phyloP scores from a whole-genome alignment of 2,797 vertebrate species.

The Protonibea diacanthus region DNA sequence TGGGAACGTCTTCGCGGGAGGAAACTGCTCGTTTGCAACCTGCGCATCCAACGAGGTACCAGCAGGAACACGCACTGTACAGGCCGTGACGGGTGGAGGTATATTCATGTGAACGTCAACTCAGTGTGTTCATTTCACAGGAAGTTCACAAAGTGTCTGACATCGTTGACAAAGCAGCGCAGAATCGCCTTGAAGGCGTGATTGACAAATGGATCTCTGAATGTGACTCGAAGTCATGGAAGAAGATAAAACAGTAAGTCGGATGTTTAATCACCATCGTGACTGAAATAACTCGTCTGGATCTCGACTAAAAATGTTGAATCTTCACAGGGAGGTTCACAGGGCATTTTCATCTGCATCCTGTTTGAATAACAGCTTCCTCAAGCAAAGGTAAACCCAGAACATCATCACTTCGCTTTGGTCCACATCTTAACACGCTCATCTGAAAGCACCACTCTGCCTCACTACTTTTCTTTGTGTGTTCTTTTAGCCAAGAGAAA shows the following conservation, averaged over 20 bases:
- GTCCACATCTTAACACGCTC: too few species aligned
- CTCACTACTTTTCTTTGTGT: neutral
- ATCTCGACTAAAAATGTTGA: neutral
- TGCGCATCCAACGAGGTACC: slow-evolving; percentile 52
- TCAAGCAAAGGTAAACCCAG: slow-evolving; percentile 84
- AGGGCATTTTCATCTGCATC: slow-evolving; percentile 85
- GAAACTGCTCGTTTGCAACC: slow-evolving; percentile 74
- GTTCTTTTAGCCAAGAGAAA: slow-evolving; percentile 60
- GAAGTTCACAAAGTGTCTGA: neutral
- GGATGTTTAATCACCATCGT: too few species aligned
- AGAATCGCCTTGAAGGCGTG: slow-evolving; percentile 46
- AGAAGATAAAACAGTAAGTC: slow-evolving; percentile 66
- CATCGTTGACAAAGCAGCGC: neutral
- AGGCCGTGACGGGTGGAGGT: neutral
- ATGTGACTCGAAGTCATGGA: slow-evolving; percentile 49
- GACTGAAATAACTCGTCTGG: too few species aligned
- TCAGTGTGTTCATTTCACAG: slow-evolving; percentile 25
- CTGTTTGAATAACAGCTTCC: slow-evolving; percentile 87
- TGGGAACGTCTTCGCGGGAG: slow-evolving; percentile 70
- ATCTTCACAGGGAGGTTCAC: slow-evolving; percentile 71
- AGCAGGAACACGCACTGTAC: neutral
- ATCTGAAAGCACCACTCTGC: too few species aligned
- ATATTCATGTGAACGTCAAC: neutral
- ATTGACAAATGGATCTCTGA: slow-evolving; percentile 65
- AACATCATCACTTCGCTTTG: too few species aligned